phyloP scores from a whole-genome alignment of 1,140 invertebrate genomes.

The Macrostomum lignano region DNA sequence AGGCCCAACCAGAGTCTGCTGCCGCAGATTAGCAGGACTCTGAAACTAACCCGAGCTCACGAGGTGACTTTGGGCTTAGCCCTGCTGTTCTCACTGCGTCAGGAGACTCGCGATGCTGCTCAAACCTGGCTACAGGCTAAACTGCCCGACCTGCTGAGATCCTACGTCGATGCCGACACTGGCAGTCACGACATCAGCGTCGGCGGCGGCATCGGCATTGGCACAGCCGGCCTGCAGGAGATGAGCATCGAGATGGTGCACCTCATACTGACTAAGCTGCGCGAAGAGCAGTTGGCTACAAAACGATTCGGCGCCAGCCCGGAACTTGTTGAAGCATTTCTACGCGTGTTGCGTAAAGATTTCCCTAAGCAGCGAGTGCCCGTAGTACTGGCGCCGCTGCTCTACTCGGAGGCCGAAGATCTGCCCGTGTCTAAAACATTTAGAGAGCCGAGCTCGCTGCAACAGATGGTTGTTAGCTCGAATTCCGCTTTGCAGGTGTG shows the following conservation, averaged over 20 bases:
- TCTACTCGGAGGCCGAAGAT: conserved; percentile 45
- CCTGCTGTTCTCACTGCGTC: conserved; percentile 43
- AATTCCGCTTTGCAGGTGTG: too few relatives aligned
- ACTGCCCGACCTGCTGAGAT: conserved; percentile 50
- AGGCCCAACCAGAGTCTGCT: conserved; percentile 46
- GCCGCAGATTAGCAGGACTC: conserved; percentile 46
- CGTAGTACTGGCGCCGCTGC: conserved; percentile 50
- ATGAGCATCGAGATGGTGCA: conserved; percentile 57
- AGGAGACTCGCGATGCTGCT: conserved; percentile 41
- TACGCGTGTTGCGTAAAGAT: conserved; percentile 44
- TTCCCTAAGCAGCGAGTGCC: conserved; percentile 58
- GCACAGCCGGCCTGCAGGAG: conserved; percentile 51
- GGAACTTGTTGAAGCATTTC: conserved; percentile 47
- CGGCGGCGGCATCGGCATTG: conserved; percentile 13
- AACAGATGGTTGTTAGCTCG: too few relatives aligned
- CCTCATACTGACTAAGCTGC: conserved; percentile 39
- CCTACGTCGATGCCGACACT: conserved; percentile 42
- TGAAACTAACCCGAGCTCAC: conserved; percentile 51
- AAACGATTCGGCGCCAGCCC: conserved; percentile 30
- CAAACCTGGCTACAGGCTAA: conserved; percentile 46
- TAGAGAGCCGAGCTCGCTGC: too few relatives aligned
- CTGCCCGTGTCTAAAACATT: too few relatives aligned
- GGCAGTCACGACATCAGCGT: too few relatives aligned
- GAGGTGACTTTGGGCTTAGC: conserved; percentile 60
- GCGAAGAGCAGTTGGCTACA: conserved; percentile 31